phyloP scores from a whole-genome alignment of 1,140 invertebrate species.

The Plodia interpunctella region DNA sequence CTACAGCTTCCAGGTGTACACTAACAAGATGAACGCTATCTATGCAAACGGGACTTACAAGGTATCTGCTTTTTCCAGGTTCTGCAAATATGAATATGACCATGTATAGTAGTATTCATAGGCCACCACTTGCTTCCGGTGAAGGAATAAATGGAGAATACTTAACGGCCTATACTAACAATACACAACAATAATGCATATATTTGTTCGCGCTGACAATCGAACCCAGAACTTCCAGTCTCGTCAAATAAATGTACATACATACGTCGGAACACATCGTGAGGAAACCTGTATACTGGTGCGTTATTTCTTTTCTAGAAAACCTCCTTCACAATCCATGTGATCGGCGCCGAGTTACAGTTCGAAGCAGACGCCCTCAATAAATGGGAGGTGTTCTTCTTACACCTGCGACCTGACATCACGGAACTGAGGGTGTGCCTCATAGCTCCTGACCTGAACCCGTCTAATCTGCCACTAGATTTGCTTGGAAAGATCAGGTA shows the following conservation, averaged over 20 bases:
- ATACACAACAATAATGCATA: too few species aligned
- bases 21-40: slow-evolving; percentile 31
- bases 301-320: too few species aligned
- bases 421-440: slow-evolving; percentile 78
- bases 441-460: slow-evolving; percentile 81
- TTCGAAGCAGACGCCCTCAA: slow-evolving; percentile 82
- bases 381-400: slow-evolving; percentile 84
- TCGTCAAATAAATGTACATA: too few species aligned
- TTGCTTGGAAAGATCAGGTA: slow-evolving; percentile 71
- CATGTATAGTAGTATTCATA: too few species aligned
- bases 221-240: too few species aligned
- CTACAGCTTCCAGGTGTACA: slow-evolving; percentile 76
- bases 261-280: too few species aligned
- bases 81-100: too few species aligned
- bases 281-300: too few species aligned
- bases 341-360: slow-evolving; percentile 83
- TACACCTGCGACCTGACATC: slow-evolving; percentile 80
- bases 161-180: too few species aligned
- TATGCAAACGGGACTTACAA: slow-evolving; percentile 34
- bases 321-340: slow-evolving; percentile 72
- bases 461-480: slow-evolving; percentile 73
- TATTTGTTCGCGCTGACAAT: too few species aligned
- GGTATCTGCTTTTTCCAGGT: slow-evolving; percentile 39
- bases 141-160: too few species aligned
- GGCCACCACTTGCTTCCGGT: too few species aligned